phyloP scores from a whole-genome alignment of 2,113 vertebrate species.

The Microcebus murinus region DNA sequence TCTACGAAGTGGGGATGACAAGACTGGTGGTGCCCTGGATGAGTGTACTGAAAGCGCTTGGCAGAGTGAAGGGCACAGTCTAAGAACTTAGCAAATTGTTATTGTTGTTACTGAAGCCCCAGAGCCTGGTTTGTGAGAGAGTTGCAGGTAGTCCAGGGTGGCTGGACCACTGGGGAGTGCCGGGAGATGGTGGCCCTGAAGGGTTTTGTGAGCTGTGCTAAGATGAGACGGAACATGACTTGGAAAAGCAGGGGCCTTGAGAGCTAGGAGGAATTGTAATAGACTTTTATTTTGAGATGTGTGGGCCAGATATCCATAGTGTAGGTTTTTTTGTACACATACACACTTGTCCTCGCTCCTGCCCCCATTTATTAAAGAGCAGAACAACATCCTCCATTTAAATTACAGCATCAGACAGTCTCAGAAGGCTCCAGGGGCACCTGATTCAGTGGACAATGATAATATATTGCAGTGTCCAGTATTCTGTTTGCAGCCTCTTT shows the following conservation, averaged over 20 bases:
- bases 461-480: slow-evolving; percentile 77
- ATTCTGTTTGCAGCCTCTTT: slow-evolving; percentile 81
- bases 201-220: neutral
- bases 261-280: neutral
- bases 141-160: neutral
- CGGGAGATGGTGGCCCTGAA: neutral
- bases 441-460: slow-evolving; percentile 70
- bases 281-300: neutral
- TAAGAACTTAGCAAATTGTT: neutral
- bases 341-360: neutral
- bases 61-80: neutral
- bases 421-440: slow-evolving; percentile 25
- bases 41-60: neutral
- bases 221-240: neutral
- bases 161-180: too few relatives aligned
- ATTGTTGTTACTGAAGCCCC: neutral
- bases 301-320: neutral
- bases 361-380: neutral
- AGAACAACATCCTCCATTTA: neutral
- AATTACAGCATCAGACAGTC: slow-evolving; percentile 20
- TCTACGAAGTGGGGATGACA: neutral
- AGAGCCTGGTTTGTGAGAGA: neutral
- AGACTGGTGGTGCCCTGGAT: neutral
- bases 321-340: neutral
- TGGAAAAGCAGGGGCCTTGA: neutral